Conservation (phyloP, 2,888 invertebrate species). For the Stenodema calcarata region DNA sequence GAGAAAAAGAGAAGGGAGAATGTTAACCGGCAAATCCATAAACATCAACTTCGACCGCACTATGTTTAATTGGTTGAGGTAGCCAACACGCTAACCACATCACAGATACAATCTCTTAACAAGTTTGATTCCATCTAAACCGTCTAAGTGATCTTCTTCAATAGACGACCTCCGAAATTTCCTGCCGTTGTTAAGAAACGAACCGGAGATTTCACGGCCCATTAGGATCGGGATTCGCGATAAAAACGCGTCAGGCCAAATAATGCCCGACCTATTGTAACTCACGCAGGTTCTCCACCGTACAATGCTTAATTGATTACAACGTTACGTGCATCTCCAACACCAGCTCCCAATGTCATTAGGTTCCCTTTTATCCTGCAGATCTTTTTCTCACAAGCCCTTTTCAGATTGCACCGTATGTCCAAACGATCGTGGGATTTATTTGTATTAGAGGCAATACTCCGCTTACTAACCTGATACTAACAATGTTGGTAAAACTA, state of each 20-base stretch:
- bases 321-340: not conserved
- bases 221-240: not conserved
- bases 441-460: not conserved
- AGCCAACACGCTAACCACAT: too few species aligned
- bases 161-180: not conserved
- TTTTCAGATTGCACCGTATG: not conserved
- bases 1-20: too few species aligned
- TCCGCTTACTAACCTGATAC: not conserved
- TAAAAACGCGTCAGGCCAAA: not conserved
- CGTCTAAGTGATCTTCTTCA: not conserved
- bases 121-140: not conserved
- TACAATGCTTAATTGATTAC: slow-evolving; percentile 13
- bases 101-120: not conserved
- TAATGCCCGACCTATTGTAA: not conserved
- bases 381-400: slow-evolving; percentile 2
- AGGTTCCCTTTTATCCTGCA: not conserved
- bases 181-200: not conserved
- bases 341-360: not conserved
- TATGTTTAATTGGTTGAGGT: too few species aligned
- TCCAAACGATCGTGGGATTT: slow-evolving; percentile 1
- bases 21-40: too few species aligned
- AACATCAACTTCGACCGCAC: too few species aligned
- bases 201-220: not conserved
- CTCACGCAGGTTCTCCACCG: slow-evolving; percentile 1
- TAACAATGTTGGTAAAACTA: not conserved